phyloP scores from a whole-genome alignment of 2,797 vertebrate species.

The Dallia pectoralis region DNA sequence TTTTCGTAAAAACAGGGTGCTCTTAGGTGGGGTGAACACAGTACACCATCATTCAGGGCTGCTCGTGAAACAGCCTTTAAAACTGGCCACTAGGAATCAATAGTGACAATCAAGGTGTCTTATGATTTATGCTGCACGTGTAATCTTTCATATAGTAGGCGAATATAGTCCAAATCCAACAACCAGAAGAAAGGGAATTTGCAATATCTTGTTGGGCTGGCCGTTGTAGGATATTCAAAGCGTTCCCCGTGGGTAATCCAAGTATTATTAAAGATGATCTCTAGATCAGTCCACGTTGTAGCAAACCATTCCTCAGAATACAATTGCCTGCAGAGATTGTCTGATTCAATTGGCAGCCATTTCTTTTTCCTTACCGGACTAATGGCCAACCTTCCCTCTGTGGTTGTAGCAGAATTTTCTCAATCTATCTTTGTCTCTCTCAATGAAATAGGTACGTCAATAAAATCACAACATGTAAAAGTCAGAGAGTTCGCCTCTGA shows the following conservation, averaged over 20 bases:
- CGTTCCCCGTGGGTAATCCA: neutral
- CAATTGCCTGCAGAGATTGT: neutral
- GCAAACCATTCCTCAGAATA: neutral
- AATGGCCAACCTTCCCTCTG: constrained; percentile 2
- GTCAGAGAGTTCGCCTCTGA: neutral
- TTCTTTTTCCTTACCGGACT: neutral
- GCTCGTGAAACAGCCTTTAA: too few relatives aligned
- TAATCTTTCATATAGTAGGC: too few relatives aligned
- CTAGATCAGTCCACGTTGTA: neutral
- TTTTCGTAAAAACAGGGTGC: neutral
- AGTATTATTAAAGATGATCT: neutral
- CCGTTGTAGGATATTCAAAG: neutral
- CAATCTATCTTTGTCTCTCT: neutral
- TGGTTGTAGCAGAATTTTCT: constrained; percentile 5
- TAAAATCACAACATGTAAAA: neutral
- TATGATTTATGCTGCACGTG: too few relatives aligned
- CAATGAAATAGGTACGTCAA: neutral
- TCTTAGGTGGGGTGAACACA: neutral
- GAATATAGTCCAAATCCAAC: too few relatives aligned
- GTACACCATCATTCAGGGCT: too few relatives aligned
- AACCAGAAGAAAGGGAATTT: neutral
- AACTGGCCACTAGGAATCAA: too few relatives aligned
- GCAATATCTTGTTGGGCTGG: neutral
- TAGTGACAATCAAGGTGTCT: too few relatives aligned
- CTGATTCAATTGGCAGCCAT: constrained; percentile 3